phyloP scores from a whole-genome alignment of 2,113 vertebrate species.

The Neomonachus schauinslandi region DNA sequence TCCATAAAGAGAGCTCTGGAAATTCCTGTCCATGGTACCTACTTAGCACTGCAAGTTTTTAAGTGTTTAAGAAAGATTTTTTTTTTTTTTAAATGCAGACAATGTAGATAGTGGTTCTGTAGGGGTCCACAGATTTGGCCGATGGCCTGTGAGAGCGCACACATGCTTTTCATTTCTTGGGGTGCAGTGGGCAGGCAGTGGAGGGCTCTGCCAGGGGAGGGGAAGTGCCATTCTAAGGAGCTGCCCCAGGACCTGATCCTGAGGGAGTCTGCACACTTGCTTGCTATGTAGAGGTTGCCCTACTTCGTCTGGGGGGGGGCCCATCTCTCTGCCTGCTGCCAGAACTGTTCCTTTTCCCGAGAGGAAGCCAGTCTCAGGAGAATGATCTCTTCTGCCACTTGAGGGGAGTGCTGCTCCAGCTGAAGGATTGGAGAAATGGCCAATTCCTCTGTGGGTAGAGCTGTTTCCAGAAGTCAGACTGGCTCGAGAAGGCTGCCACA shows the following conservation, averaged over 20 bases:
- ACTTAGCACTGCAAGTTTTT: background rate
- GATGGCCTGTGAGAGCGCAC: background rate
- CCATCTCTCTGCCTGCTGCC: background rate
- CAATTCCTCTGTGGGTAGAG: background rate
- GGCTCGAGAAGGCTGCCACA: background rate
- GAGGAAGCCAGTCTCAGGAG: background rate
- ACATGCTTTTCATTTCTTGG: background rate
- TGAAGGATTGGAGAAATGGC: background rate
- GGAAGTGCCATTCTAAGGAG: background rate
- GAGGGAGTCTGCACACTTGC: background rate
- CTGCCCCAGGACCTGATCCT: background rate
- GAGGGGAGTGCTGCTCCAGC: slow-evolving; percentile 69
- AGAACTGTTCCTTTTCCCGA: background rate
- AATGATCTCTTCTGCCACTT: slow-evolving; percentile 67
- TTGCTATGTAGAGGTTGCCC: background rate
- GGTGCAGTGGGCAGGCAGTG: background rate
- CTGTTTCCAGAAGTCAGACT: background rate
- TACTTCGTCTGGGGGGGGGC: background rate
- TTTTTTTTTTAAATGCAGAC: background rate
- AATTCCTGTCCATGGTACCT: background rate
- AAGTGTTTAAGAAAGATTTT: background rate
- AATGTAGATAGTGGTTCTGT: background rate
- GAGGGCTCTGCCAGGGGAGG: background rate
- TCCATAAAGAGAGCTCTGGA: background rate
- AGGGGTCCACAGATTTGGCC: background rate